Base-by-base conservation (phyloP, 2,797 vertebrate species). In the Poeciliopsis turneri region DNA sequence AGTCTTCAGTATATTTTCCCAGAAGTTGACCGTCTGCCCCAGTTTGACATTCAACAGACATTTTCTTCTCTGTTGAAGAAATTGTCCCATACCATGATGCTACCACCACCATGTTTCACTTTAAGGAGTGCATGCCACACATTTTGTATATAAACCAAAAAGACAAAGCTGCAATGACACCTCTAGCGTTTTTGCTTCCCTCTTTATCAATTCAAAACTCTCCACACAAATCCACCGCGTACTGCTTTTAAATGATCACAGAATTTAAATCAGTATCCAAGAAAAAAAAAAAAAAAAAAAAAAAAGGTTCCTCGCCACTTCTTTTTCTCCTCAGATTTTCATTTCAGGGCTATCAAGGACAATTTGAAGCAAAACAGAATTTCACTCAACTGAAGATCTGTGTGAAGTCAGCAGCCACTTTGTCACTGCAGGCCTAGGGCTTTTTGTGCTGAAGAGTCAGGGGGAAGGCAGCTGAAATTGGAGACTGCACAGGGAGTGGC, bases 381-480 rank as follows among this genome's bases (percentile, higher is more conserved):
- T 74, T 79, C 55, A 81, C 68, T 80, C 76, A 49, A 68, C 41
- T 79, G 74, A 83, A 78, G 76, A 90, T 90, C 59, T 72, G 75
- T 55, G 75, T 61, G 33, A 81, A 84, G 87, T 88, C 72, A 5
- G 47, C 59, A 78, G 82, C 70, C 78, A 85, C 76, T 81, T 83
- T 82, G 83, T 88, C 90, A 84, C 86, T 78, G 57, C 77, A 84
- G 77, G 78, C 81, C 81, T 25, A 11, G 76, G 83, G 84, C 74
- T 79, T 75, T 77, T 69, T 75, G 77, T 72, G 18, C 13, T 4
- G 25, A 4, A n/a, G 59, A 43, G 18, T 76, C 74, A 74, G 59
- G 43, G 49, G 49, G 25, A 74, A 74, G 77, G 79, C 30, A 70
- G 71, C 49, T 66, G 51, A 30, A 79, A 64, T 11, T 78, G 69